Evolutionary conservation across 2,113 vertebrate species (phyloP).

Genomic region (Anhinga anhinga): DNA sequence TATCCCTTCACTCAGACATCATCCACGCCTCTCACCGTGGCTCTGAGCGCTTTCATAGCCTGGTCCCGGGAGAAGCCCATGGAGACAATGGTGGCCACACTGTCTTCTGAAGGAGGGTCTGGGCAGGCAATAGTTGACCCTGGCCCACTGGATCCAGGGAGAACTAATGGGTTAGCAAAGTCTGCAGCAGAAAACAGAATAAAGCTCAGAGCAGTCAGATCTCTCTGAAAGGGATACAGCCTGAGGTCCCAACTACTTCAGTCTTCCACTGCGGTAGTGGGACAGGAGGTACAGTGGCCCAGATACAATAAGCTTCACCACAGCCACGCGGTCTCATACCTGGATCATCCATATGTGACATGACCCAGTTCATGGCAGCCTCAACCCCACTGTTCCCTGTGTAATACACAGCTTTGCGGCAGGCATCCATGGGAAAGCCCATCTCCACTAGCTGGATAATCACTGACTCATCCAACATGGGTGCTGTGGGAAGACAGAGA

Average conservation of each 20-base stretch:
- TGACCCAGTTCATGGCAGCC: constrained; percentile 98
- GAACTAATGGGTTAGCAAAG: constrained; percentile 90
- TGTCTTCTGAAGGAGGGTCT: constrained; percentile 90
- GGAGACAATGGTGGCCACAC: constrained; percentile 93
- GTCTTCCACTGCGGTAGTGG: neutral
- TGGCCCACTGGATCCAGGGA: constrained; percentile 89
- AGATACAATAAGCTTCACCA: neutral
- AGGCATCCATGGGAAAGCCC: constrained; percentile 96
- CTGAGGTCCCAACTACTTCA: neutral
- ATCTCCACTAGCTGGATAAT: constrained; percentile 96
- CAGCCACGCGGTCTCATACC: constrained; percentile 68
- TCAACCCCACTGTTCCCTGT: constrained; percentile 96
- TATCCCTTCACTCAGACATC: neutral
- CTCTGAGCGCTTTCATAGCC: constrained; percentile 91
- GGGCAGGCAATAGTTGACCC: constrained; percentile 81
- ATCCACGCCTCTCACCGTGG: constrained; percentile 79
- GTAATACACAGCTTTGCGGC: constrained; percentile 96
- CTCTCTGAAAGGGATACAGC: neutral
- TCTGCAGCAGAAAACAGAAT: constrained; percentile 74
- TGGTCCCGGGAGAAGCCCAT: constrained; percentile 99
- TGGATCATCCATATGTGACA: constrained; percentile 98
- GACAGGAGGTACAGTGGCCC: neutral
- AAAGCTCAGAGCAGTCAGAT: neutral
- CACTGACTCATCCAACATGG: constrained; percentile 93
- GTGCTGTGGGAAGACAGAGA: constrained; percentile 76